Conservation (phyloP, 2,888 invertebrate species). For the Neoascia interrupta region DNA sequence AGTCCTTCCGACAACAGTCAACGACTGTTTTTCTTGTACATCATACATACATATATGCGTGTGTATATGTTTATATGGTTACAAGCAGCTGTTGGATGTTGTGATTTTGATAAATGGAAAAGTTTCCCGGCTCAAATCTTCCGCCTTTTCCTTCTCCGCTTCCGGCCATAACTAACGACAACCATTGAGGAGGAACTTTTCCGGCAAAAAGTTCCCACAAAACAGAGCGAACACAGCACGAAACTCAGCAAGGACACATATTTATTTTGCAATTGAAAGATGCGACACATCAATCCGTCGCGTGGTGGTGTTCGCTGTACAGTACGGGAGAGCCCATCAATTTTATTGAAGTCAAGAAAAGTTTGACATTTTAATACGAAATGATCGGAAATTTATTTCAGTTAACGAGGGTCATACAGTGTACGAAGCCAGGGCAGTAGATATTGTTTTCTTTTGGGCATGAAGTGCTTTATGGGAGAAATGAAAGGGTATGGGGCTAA, state of each 20-base stretch:
- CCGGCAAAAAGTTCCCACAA: background rate
- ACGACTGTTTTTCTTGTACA: constrained; percentile 4
- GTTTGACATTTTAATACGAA: constrained; percentile 53
- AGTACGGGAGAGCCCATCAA: constrained; percentile 32
- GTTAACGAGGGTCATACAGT: background rate
- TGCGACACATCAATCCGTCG: constrained; percentile 24
- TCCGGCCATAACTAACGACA: background rate
- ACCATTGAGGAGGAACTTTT: background rate
- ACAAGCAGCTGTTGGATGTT: constrained; percentile 14
- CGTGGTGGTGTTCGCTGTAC: background rate
- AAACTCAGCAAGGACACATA: background rate
- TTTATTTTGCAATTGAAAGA: constrained; percentile 31
- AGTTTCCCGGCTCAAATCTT: constrained; percentile 1
- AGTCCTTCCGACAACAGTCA: background rate
- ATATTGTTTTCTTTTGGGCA: too few relatives aligned
- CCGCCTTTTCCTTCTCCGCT: too few relatives aligned
- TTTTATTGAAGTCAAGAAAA: constrained; percentile 18
- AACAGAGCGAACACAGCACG: background rate
- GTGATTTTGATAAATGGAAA: constrained; percentile 39
- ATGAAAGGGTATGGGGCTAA: too few relatives aligned
- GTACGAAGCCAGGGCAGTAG: too few relatives aligned
- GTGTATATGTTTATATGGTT: background rate
- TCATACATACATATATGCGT: background rate
- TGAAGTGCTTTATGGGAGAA: too few relatives aligned
- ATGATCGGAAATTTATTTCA: constrained; percentile 39